A percentile compares a stretch with the other conserved stretches of the same genome.
Evolutionary conservation across 2,888 invertebrate genomes (phyloP).

Genomic region (Eilema caniola): DNA sequence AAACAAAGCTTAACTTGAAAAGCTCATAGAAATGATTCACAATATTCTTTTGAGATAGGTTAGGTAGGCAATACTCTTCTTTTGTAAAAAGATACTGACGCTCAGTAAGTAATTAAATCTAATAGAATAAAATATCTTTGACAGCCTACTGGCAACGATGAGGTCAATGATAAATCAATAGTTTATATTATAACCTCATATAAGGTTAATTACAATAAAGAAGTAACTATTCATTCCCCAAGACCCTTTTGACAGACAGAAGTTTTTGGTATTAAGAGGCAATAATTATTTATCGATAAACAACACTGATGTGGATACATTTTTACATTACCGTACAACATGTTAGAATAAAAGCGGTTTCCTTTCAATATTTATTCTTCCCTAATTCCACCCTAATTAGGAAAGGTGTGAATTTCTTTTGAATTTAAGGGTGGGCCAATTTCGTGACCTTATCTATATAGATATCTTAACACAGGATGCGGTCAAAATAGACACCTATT

Average conservation of each 20-base stretch:
- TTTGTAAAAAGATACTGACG: too few species aligned
- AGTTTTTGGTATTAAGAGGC: conserved; percentile 48
- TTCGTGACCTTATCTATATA: conserved; percentile 67
- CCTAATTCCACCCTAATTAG: conserved; percentile 81
- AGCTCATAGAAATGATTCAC: too few species aligned
- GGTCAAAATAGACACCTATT: conserved; percentile 73
- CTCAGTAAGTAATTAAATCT: too few species aligned
- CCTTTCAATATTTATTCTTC: conserved; percentile 77
- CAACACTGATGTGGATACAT: conserved; percentile 75
- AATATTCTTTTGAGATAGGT: too few species aligned
- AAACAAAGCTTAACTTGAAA: too few species aligned
- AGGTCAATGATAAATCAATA: background rate
- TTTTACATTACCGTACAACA: conserved; percentile 62
- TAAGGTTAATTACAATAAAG: conserved; percentile 2
- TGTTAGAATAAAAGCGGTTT: conserved; percentile 63
- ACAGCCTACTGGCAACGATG: background rate
- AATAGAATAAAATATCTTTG: background rate
- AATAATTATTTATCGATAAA: conserved; percentile 60
- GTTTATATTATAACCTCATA: background rate
- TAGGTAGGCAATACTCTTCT: too few species aligned
- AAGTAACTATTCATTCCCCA: background rate
- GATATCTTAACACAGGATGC: conserved; percentile 78
- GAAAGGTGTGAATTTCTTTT: conserved; percentile 84
- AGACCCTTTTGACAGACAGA: background rate
- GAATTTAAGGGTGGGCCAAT: conserved; percentile 78